Percentiles rank a stretch among this genome's conserved stretches.
Evolutionary conservation across 2,113 vertebrate species (phyloP).

Genomic region (Chionis minor): DNA sequence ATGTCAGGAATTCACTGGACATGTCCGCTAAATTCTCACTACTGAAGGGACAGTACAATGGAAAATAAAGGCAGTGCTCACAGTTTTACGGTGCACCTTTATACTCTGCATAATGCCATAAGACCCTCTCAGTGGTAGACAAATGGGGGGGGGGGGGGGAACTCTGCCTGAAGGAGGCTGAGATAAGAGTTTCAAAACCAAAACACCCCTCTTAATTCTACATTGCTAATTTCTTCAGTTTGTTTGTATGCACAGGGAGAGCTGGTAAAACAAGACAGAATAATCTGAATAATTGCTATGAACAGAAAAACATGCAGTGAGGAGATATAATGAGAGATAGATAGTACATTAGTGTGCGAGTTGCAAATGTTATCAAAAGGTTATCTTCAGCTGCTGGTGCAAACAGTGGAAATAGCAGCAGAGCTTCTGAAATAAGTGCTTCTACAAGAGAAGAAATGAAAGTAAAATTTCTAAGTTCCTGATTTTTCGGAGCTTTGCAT

Average conservation of each 20-base stretch:
- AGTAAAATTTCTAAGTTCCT: not conserved
- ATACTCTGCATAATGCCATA: accelerated
- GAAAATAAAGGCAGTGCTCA: not conserved
- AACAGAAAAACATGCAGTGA: not conserved
- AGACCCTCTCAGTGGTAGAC: not conserved
- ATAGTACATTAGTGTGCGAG: not conserved
- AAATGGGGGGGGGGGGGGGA: not conserved
- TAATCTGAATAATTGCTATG: conserved; percentile 19
- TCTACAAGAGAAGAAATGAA: not conserved
- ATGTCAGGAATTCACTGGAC: not conserved
- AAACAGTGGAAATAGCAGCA: not conserved
- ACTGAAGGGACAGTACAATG: not conserved
- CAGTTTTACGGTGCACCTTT: not conserved
- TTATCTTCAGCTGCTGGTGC: not conserved
- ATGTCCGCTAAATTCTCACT: not conserved
- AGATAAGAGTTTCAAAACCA: not conserved
- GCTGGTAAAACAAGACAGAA: not conserved
- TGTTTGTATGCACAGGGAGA: not conserved
- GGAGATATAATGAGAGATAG: not conserved
- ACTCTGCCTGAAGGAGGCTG: not conserved
- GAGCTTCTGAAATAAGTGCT: not conserved
- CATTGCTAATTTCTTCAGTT: not conserved
- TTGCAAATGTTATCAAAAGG: not conserved
- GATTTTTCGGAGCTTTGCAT: not conserved
- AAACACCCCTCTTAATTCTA: not conserved